phyloP scores from a whole-genome alignment of 2,113 vertebrate genomes.

The Eonycteris spelaea region DNA sequence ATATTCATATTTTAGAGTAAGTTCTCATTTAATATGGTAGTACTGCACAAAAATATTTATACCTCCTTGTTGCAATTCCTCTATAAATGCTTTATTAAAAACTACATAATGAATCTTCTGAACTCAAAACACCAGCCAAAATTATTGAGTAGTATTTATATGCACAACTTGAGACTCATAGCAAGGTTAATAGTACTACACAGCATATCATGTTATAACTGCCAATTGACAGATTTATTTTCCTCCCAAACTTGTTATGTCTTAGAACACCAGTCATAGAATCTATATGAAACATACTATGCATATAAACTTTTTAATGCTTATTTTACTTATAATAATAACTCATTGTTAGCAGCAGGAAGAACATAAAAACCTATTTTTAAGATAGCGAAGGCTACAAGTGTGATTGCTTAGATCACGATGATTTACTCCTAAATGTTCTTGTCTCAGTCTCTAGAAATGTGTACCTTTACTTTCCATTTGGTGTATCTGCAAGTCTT shows the following conservation, averaged over 20 bases:
- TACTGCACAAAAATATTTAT: background rate
- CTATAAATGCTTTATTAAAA: background rate
- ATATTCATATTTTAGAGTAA: background rate
- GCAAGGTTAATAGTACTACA: background rate
- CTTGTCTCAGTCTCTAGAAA: background rate
- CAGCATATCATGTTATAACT: background rate
- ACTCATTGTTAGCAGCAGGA: background rate
- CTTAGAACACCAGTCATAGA: background rate
- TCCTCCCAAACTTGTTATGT: background rate
- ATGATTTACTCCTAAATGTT: background rate
- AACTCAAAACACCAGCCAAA: conserved; percentile 9
- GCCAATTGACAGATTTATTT: background rate
- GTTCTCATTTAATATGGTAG: background rate
- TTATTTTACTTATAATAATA: background rate
- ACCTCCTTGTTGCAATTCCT: background rate
- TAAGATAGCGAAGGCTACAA: background rate
- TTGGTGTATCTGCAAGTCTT: background rate
- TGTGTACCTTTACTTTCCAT: background rate
- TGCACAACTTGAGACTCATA: background rate
- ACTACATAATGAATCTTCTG: background rate
- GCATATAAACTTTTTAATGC: background rate
- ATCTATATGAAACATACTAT: background rate
- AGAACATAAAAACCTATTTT: background rate
- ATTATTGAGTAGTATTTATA: background rate
- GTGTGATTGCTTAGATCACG: background rate